Evolutionary conservation across 2,888 invertebrate species (phyloP).

Genomic region (Epistrophe grossulariae): DNA sequence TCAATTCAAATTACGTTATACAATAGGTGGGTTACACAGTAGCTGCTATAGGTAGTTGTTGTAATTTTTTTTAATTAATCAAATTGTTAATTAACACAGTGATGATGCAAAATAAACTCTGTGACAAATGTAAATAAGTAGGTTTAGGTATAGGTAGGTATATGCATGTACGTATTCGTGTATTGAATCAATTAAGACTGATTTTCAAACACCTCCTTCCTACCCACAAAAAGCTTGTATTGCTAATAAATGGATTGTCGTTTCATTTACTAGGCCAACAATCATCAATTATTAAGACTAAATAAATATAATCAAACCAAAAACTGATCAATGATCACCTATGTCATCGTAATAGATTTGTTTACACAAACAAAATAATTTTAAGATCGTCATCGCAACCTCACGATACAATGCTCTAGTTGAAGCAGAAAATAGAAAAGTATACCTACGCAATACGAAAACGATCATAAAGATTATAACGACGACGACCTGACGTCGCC

Average conservation of each 20-base stretch:
- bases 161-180: not conserved
- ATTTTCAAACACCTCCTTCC: slow-evolving; percentile 37
- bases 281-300: slow-evolving; percentile 17
- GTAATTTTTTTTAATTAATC: slow-evolving; percentile 50
- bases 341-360: not conserved
- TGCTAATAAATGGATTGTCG: slow-evolving; percentile 9
- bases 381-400: slow-evolving; percentile 7
- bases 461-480: slow-evolving; percentile 19
- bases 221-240: slow-evolving; percentile 5
- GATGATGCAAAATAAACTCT: slow-evolving; percentile 54
- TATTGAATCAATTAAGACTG: slow-evolving; percentile 43
- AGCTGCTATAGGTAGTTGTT: slow-evolving; percentile 2
- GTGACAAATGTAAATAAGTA: slow-evolving; percentile 1
- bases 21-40: not conserved
- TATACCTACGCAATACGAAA: slow-evolving; percentile 22
- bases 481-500: slow-evolving; percentile 3
- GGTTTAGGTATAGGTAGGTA: no score
- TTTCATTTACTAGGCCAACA: slow-evolving; percentile 24
- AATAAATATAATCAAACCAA: slow-evolving; percentile 10
- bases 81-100: slow-evolving; percentile 52
- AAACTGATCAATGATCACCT: slow-evolving; percentile 23
- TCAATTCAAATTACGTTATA: slow-evolving; percentile 39
- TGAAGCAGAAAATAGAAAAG: slow-evolving; percentile 19
- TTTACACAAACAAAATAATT: no score
- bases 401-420: not conserved